These are phyloP conservation scores for Aradophagus sp. DNA, from an alignment of 1,140 invertebrate genomes.

Conservation along the genomic window DNA sequence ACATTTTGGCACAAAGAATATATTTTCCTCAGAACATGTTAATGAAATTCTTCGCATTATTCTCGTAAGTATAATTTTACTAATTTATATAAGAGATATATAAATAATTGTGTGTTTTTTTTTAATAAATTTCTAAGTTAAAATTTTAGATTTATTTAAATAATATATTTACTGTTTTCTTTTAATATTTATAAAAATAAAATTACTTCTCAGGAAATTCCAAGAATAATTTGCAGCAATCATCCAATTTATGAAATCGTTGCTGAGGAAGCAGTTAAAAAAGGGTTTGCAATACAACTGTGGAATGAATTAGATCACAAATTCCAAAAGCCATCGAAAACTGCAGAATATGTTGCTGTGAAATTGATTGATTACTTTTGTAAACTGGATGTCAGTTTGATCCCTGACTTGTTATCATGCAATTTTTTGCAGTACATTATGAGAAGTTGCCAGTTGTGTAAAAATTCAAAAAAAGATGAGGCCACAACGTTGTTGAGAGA, in stretches of 20 bases:
- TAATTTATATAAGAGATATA: too few relatives aligned
- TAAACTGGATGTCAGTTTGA: slow-evolving; percentile 70
- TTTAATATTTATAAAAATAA: too few relatives aligned
- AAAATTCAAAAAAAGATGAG: slow-evolving; percentile 72
- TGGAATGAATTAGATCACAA: slow-evolving; percentile 77
- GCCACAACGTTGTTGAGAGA: slow-evolving; percentile 70
- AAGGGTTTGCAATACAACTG: slow-evolving; percentile 73
- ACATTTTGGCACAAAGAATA: slow-evolving; percentile 73
- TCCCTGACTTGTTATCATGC: slow-evolving; percentile 75
- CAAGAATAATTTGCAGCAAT: slow-evolving; percentile 75
- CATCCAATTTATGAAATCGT: slow-evolving; percentile 79
- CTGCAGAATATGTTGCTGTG: slow-evolving; percentile 76
- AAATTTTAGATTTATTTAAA: too few relatives aligned
- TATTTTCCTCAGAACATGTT: slow-evolving; percentile 77
- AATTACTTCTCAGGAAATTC: slow-evolving; percentile 73
- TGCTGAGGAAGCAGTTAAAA: slow-evolving; percentile 72
- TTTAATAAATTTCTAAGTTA: too few relatives aligned
- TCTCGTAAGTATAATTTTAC: slow-evolving; percentile 73
- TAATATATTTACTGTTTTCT: too few relatives aligned
- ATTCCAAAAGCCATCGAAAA: slow-evolving; percentile 78
- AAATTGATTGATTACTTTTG: slow-evolving; percentile 76
- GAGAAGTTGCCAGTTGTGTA: slow-evolving; percentile 69
- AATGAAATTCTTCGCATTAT: slow-evolving; percentile 76
- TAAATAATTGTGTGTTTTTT: too few relatives aligned
- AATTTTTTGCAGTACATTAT: slow-evolving; percentile 77